Evolutionary conservation across 2,888 invertebrate species (phyloP).

Genomic region (Archaeoteleia sp.): DNA sequence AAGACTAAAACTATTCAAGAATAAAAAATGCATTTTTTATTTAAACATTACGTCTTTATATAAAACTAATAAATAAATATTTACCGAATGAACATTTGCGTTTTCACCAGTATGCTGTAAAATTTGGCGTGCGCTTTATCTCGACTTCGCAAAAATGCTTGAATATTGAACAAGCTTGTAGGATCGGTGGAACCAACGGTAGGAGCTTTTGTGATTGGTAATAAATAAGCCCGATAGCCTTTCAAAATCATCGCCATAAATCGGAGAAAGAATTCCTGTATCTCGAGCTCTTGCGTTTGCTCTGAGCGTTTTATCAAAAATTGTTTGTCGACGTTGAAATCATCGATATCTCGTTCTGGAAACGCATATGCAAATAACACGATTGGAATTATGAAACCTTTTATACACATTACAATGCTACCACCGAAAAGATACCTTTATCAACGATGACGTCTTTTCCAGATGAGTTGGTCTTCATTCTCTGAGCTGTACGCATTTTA

Average conservation of each 20-base stretch:
- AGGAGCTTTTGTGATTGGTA: slow-evolving; percentile 95
- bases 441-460: slow-evolving; percentile 35
- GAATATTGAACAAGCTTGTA: slow-evolving; percentile 94
- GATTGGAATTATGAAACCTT: too few species aligned
- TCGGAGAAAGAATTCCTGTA: slow-evolving; percentile 97
- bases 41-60: not conserved
- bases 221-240: slow-evolving; percentile 90
- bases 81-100: slow-evolving; percentile 92
- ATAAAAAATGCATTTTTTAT: slow-evolving; percentile 1
- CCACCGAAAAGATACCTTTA: slow-evolving; percentile 20
- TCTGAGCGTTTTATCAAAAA: slow-evolving; percentile 75
- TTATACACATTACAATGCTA: not conserved
- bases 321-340: slow-evolving; percentile 70
- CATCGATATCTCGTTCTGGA: slow-evolving; percentile 66
- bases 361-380: slow-evolving; percentile 8
- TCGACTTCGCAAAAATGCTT: slow-evolving; percentile 89
- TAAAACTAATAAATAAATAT: slow-evolving; percentile 1
- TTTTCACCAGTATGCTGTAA: slow-evolving; percentile 91
- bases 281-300: slow-evolving; percentile 92
- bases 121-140: slow-evolving; percentile 94
- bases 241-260: slow-evolving; percentile 95
- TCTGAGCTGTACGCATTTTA: slow-evolving; percentile 64
- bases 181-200: slow-evolving; percentile 96
- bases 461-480: slow-evolving; percentile 17
- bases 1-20: slow-evolving; percentile 1